phyloP scores from a whole-genome alignment of 2,888 invertebrate species.

The Myopa tessellatipennis region DNA sequence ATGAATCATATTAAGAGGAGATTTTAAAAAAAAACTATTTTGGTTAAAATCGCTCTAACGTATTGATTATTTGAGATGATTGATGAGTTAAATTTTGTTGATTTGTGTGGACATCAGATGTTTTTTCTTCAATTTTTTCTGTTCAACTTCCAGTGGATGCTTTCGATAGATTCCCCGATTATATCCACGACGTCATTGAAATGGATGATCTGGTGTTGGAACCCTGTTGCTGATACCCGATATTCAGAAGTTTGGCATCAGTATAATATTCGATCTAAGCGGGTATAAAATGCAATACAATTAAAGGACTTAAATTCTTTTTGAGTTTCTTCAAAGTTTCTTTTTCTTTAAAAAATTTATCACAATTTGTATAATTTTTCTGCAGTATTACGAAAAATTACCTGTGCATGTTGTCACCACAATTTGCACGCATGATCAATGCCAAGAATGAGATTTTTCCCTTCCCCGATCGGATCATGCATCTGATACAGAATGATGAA shows the following conservation, averaged over 20 bases:
- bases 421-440: constrained; percentile 58
- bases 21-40: too few species aligned
- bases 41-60: too few species aligned
- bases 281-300: constrained; percentile 53
- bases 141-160: constrained; percentile 54
- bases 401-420: constrained; percentile 57
- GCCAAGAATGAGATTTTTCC: constrained; percentile 62
- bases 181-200: constrained; percentile 60
- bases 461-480: constrained; percentile 59
- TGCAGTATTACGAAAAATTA: constrained; percentile 59
- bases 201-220: constrained; percentile 65
- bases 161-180: constrained; percentile 61
- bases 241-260: constrained; percentile 61
- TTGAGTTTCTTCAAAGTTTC: background rate
- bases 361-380: background rate
- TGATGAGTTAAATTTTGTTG: too few species aligned
- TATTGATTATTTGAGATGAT: too few species aligned
- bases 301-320: background rate
- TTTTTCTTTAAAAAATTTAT: too few species aligned
- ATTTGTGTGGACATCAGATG: too few species aligned
- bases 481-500: constrained; percentile 62
- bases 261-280: constrained; percentile 62
- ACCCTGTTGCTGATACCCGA: constrained; percentile 58
- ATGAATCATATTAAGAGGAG: too few species aligned
- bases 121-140: too few species aligned